Conservation (phyloP, 2,888 invertebrate genomes). For the Craniophora ligustri region DNA sequence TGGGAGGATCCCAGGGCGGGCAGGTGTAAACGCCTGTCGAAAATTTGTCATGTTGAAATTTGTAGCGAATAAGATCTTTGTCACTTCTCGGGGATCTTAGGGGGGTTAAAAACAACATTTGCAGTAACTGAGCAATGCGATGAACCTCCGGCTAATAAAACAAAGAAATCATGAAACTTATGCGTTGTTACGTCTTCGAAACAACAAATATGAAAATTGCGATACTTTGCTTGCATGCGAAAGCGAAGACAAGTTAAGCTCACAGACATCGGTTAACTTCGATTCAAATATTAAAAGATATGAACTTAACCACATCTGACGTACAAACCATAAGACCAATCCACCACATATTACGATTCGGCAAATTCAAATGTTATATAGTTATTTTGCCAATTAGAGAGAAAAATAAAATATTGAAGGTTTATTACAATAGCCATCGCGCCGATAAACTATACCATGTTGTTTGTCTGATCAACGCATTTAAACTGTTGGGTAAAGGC, state of each 20-base stretch:
- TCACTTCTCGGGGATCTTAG: not conserved
- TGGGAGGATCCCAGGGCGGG: constrained; percentile 8
- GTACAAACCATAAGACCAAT: not conserved
- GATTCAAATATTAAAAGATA: not conserved
- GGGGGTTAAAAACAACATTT: not conserved
- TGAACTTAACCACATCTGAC: not conserved
- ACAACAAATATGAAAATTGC: not conserved
- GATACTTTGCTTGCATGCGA: not conserved
- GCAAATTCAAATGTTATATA: too few relatives aligned
- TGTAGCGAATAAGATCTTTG: not conserved
- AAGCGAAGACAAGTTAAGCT: not conserved
- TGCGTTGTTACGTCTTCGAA: not conserved
- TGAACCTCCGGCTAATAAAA: too few relatives aligned
- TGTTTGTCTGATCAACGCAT: too few relatives aligned
- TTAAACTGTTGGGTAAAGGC: too few relatives aligned
- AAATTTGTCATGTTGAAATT: constrained; percentile 15
- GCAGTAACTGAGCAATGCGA: not conserved
- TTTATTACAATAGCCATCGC: too few relatives aligned
- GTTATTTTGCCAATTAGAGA: too few relatives aligned
- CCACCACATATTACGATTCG: not conserved
- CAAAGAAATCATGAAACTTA: not conserved
- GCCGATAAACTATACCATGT: too few relatives aligned
- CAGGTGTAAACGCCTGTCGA: constrained; percentile 25
- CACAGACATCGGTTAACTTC: not conserved
- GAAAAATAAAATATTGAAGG: too few relatives aligned